Conservation (phyloP, 2,888 invertebrate genomes). For the Choristoneura rosaceana region DNA sequence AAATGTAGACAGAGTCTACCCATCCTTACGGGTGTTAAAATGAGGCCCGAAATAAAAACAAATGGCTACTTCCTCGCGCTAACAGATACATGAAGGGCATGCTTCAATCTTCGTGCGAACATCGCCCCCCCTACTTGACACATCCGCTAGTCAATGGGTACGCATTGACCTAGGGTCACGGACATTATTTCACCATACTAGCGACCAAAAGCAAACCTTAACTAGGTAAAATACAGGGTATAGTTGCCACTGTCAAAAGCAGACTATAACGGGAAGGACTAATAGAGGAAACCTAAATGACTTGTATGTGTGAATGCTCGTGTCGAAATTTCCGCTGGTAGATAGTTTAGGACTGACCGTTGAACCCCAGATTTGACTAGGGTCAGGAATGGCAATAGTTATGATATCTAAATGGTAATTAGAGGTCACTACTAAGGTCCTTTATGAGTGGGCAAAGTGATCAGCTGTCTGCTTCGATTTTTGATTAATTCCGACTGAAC, state of each 20-base stretch:
- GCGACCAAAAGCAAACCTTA: background rate
- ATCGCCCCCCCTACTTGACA: conserved; percentile 61
- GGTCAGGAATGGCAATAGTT: background rate
- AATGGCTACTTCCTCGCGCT: conserved; percentile 28
- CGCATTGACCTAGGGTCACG: conserved; percentile 19
- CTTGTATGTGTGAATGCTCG: background rate
- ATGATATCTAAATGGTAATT: background rate
- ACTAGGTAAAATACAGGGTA: background rate
- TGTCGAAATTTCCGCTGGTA: conserved; percentile 11
- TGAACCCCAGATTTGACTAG: conserved; percentile 11
- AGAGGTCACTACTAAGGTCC: background rate
- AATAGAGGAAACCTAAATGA: conserved; percentile 1
- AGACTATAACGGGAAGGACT: background rate
- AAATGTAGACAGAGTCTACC: too few species aligned
- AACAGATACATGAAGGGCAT: conserved; percentile 40
- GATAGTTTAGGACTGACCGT: conserved; percentile 19
- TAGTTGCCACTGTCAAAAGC: background rate
- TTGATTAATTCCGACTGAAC: too few species aligned
- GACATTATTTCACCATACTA: background rate
- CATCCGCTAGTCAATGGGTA: conserved; percentile 64
- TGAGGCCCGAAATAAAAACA: conserved; percentile 29
- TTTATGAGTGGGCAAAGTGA: background rate
- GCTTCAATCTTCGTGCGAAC: conserved; percentile 65
- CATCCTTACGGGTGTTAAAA: background rate
- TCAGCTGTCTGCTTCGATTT: background rate